A percentile compares a stretch with the other conserved stretches of the same genome.
phyloP scores from a whole-genome alignment of 1,140 invertebrate genomes.

The Procambarus virginalis region DNA sequence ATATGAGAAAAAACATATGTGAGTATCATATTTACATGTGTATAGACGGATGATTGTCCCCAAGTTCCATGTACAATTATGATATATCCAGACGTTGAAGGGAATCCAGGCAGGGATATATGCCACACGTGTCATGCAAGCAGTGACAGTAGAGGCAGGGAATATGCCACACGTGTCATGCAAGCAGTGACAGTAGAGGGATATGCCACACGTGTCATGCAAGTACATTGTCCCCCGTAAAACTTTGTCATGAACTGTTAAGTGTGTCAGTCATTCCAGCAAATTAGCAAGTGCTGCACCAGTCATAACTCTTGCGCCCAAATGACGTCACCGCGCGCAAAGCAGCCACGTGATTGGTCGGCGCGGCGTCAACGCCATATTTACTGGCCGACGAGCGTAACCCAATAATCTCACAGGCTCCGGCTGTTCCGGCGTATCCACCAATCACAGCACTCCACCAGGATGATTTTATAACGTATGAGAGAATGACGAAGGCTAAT shows the following conservation, averaged over 20 bases:
- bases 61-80: no score
- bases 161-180: neutral
- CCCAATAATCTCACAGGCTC: neutral
- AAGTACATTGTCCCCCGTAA: no score
- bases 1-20: no score
- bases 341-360: neutral
- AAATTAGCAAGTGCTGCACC: neutral
- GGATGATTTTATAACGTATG: no score
- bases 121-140: neutral
- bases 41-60: no score
- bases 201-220: neutral
- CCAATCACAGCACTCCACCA: neutral
- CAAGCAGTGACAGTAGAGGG: neutral
- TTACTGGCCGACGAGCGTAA: neutral
- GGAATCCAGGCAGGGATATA: no score
- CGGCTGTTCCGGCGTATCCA: neutral
- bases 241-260: no score
- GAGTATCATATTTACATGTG: no score
- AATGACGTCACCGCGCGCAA: neutral
- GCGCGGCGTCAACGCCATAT: neutral
- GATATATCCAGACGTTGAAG: no score
- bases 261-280: neutral
- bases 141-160: neutral
- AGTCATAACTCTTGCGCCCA: neutral
- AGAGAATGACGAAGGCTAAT: no score